Conservation (phyloP, 1,140 invertebrate genomes). For the Formica selysi region DNA sequence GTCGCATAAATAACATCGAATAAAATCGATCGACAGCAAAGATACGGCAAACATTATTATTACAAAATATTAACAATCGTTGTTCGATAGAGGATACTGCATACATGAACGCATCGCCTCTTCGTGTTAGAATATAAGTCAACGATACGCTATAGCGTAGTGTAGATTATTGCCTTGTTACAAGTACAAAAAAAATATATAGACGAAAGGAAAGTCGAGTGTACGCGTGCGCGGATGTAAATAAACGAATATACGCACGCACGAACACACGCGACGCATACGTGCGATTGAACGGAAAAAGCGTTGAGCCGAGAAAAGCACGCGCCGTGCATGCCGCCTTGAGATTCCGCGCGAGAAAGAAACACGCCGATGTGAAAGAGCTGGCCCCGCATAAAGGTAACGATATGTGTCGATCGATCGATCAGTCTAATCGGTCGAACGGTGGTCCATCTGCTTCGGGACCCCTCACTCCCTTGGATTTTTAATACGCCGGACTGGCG, state of each 20-base stretch:
- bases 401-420: constrained; percentile 54
- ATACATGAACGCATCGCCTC: neutral
- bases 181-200: constrained; percentile 44
- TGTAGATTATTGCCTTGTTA: constrained; percentile 60
- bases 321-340: neutral
- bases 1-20: constrained; percentile 42
- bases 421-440: constrained; percentile 7
- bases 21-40: constrained; percentile 37
- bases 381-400: constrained; percentile 53
- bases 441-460: constrained; percentile 35
- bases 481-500: constrained; percentile 85
- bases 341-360: constrained; percentile 10
- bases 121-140: constrained; percentile 45
- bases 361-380: constrained; percentile 13
- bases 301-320: neutral
- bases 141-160: constrained; percentile 28
- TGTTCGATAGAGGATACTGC: constrained; percentile 1
- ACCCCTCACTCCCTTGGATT: neutral
- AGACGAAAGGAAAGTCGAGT: constrained; percentile 15
- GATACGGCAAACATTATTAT: constrained; percentile 41
- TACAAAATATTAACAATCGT: constrained; percentile 61
- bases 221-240: neutral
- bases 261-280: neutral
- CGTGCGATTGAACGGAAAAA: neutral
- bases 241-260: constrained; percentile 8